Evolutionary conservation across 35 echinoderm and acorn worm genomes (phyloP), one percentile per base, ranked within the genome.

Genomic region (Hemicentrotus pulcherrimus): DNA sequence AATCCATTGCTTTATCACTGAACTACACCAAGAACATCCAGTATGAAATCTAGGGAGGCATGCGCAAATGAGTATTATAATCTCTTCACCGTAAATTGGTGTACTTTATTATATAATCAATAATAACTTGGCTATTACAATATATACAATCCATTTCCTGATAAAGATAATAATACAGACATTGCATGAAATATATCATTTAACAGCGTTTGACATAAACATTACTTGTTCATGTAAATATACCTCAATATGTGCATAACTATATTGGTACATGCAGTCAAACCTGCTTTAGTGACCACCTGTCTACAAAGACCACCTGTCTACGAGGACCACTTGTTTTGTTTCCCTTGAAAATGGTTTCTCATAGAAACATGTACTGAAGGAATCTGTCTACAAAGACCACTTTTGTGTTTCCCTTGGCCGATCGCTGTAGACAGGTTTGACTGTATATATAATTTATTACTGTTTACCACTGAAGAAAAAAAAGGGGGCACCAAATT

Each of bases 31-130:
- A 7, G 50, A 10, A 55, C 1, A 55, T 55, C 65, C 4, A 78
- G 28, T 78, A 78, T 78, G 9, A 78, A 78, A 30, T 4, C 24
- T 28, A 22, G 4, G 24, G 65, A n/a, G 5, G 22, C 65, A 78
- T 22, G 9, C 35, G 86, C 35, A 31, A 32, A 48, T 93, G 45
- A 50, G 32, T 91, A 18, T 31, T 47, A 93, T 50, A 48, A 45
- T 91, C 0, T 19, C 88, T 91, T 18, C 91, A 59, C 91, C 58
- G 91, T 93, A 93, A 35, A 24, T 59, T 47, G 91, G 47, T 93
- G 58, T 13, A 47, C 91, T 31, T 47, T 31, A 31, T 50, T 59
- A 93, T 50, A 47, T 24, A 59, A 50, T 93, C 31, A 47, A 45
- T 48, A 46, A 48, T 91, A 46, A 45, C 18, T 35, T 91, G 47